Conservation (phyloP, 1,140 invertebrate species). For the Protaetia brevitarsis region DNA sequence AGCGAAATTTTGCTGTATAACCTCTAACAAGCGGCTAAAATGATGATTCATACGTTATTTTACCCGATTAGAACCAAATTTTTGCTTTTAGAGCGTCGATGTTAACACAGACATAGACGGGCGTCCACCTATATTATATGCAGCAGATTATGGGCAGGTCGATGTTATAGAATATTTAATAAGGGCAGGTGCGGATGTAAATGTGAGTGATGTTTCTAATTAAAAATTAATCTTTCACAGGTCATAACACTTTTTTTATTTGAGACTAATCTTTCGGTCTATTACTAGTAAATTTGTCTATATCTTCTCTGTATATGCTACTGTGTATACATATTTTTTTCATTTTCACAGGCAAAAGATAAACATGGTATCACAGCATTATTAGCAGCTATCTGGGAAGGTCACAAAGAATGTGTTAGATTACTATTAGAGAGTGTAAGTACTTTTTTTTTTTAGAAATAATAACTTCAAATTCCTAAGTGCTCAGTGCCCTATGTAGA, state of each 20-base stretch:
- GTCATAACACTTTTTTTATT: not conserved
- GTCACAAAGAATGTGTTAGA: constrained; percentile 87
- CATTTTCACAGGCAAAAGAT: constrained; percentile 69
- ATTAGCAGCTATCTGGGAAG: constrained; percentile 93
- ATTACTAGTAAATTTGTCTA: not conserved
- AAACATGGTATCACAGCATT: constrained; percentile 92
- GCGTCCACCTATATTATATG: constrained; percentile 81
- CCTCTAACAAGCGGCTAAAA: constrained; percentile 7
- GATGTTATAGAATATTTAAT: constrained; percentile 88
- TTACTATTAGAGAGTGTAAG: constrained; percentile 79
- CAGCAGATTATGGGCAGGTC: constrained; percentile 91
- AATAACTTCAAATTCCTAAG: too few species aligned
- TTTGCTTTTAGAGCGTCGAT: constrained; percentile 76
- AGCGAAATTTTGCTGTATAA: constrained; percentile 22
- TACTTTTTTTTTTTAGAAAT: constrained; percentile 26
- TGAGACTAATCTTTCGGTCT: too few species aligned
- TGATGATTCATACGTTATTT: constrained; percentile 27
- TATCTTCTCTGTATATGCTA: not conserved
- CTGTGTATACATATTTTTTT: not conserved
- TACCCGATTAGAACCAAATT: too few species aligned
- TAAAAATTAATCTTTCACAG: not conserved
- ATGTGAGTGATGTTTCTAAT: constrained; percentile 67
- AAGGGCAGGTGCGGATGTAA: constrained; percentile 84
- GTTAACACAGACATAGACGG: constrained; percentile 85
- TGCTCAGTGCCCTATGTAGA: too few species aligned